These are phyloP conservation scores for Paelopatides confundens DNA, from an alignment of 53 echinoderm and acorn worm species.

Conservation along the genomic window DNA sequence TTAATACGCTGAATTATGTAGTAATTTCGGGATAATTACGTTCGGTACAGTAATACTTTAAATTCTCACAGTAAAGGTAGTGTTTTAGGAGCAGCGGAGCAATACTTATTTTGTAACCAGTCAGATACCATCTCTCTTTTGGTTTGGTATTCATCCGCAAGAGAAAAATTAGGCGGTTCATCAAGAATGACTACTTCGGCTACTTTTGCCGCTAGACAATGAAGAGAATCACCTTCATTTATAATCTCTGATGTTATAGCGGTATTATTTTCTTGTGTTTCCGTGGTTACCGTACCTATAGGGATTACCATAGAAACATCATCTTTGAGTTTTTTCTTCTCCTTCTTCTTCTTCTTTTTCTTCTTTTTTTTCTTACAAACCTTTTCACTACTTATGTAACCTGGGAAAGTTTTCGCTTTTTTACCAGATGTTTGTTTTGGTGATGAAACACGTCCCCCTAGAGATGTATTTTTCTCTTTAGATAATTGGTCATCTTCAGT, in stretches of 20 bases:
- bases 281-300: constrained; percentile 47
- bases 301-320: constrained; percentile 31
- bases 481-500: background rate
- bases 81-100: constrained; percentile 52
- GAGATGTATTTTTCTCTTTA: background rate
- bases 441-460: constrained; percentile 47
- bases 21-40: too few species aligned
- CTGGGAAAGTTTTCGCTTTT: constrained; percentile 68
- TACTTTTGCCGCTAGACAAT: constrained; percentile 29
- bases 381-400: constrained; percentile 69
- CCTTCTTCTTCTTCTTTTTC: constrained; percentile 63
- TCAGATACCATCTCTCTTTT: constrained; percentile 87
- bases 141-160: constrained; percentile 82
- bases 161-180: constrained; percentile 81
- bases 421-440: constrained; percentile 58
- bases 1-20: too few species aligned
- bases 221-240: background rate
- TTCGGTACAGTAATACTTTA: too few species aligned
- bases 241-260: background rate
- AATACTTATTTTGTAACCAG: constrained; percentile 74
- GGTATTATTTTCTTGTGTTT: constrained; percentile 38
- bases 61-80: constrained; percentile 61
- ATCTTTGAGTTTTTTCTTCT: constrained; percentile 71
- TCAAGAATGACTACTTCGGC: constrained; percentile 69
- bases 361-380: constrained; percentile 68